phyloP scores from a whole-genome alignment of 2,888 invertebrate genomes.

The Bibio marci region DNA sequence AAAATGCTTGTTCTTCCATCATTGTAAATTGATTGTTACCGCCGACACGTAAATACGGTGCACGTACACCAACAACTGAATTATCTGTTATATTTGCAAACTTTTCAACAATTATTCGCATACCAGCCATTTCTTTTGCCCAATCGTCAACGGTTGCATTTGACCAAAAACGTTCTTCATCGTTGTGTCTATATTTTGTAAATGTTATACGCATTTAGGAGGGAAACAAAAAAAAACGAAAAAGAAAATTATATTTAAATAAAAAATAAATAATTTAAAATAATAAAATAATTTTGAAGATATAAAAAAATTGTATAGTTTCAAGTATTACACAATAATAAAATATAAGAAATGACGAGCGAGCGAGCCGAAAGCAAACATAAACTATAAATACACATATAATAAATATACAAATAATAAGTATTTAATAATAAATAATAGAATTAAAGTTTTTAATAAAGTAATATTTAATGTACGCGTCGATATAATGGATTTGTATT shows the following conservation, averaged over 20 bases:
- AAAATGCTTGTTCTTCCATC: slow-evolving; percentile 92
- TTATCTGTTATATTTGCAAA: slow-evolving; percentile 80
- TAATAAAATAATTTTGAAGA: slow-evolving; percentile 5
- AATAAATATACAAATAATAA: no score
- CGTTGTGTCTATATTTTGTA: slow-evolving; percentile 72
- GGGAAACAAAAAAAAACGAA: background rate
- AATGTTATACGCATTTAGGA: slow-evolving; percentile 7
- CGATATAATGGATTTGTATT: no score
- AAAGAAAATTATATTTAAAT: background rate
- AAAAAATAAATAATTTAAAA: slow-evolving; percentile 1
- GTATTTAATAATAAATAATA: no score
- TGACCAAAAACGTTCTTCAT: slow-evolving; percentile 85
- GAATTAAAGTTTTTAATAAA: no score
- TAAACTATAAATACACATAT: no score
- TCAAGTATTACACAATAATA: no score
- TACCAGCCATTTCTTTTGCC: slow-evolving; percentile 91
- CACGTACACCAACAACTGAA: slow-evolving; percentile 79
- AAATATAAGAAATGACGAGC: no score
- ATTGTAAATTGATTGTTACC: slow-evolving; percentile 94
- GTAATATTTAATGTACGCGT: no score
- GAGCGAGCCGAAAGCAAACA: no score
- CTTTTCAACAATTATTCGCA: slow-evolving; percentile 79
- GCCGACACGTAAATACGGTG: slow-evolving; percentile 79
- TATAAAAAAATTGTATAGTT: no score
- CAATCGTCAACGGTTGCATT: slow-evolving; percentile 82